Evolutionary conservation across 2,888 invertebrate species (phyloP), one percentile per base, ranked within the genome.

Genomic region (Parnassius orleans): DNA sequence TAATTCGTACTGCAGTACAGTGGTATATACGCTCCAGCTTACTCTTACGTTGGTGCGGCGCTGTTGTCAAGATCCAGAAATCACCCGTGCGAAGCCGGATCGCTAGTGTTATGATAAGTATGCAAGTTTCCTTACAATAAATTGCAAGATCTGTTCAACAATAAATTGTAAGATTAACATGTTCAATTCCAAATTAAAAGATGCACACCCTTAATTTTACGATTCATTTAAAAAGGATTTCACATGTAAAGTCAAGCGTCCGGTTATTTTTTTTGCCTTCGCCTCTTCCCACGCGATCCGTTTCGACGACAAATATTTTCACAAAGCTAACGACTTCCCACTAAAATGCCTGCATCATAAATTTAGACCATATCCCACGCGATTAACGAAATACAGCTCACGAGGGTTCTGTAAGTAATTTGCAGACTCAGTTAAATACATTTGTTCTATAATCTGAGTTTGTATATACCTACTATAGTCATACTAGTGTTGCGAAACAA

Each of bases 311-410:
- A 64, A 58, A 12, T 69, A 72, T 70, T 74, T 66, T 65, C 53
- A 61, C 57, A 68, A 53, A 65, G 66, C 71, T 64, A 72, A 70
- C 65, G 60, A 72, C 71, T 78, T 75, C 77, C 79, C 72, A 68
- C 41, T 61, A 51, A 64, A 61, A 41, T 42, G 65, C 66, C 69
- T 71, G 64, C 66, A 61, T 64, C 68, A 62, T 61, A 72, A 70
- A 71, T 73, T 71, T 65, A 63, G 61, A 33, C 51, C 61, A 65
- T 72, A 69, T 76, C 76, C 70, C 77, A 78, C 76, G 74, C 69
- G 59, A 61, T 10, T 33, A 33, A 33, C 24, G 47, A 47, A 14
- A 43, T 42, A 33, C 10, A 48, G 14, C 14, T 46, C 7, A 46
- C 0, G 3, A 15, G 14, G 48, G 48, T 9, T 12, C 48, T 9